Percentiles rank a stretch among this genome's conserved stretches.
Conservation (phyloP, 2,888 invertebrate genomes). For the Luffia ferchaultella region DNA sequence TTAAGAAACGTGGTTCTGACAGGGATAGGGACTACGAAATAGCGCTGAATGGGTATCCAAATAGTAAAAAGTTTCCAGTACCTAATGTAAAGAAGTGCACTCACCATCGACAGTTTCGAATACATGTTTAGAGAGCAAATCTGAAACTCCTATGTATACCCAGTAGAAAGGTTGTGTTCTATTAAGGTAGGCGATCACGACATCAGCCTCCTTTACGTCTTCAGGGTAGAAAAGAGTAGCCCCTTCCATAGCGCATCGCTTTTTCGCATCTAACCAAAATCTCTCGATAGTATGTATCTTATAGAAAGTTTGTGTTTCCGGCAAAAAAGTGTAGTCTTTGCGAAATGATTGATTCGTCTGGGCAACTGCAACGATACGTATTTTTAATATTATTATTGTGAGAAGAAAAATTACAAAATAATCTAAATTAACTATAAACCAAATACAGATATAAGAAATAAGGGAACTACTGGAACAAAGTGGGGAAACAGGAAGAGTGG, state of each 20-base stretch:
- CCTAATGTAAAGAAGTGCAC: too few relatives aligned
- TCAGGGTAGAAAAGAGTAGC: constrained; percentile 18
- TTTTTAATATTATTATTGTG: too few relatives aligned
- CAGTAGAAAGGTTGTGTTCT: constrained; percentile 17
- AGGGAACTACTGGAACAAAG: too few relatives aligned
- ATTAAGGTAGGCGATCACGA: constrained; percentile 11
- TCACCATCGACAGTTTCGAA: constrained; percentile 32
- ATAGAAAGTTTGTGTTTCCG: constrained; percentile 14
- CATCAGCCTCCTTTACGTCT: constrained; percentile 10
- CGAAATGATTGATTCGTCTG: constrained; percentile 11
- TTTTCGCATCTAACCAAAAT: constrained; percentile 17
- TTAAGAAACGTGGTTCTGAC: constrained; percentile 18
- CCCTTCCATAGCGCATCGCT: constrained; percentile 16
- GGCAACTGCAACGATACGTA: too few relatives aligned
- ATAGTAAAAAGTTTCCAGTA: neutral
- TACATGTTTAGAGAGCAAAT: constrained; percentile 28
- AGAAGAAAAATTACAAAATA: too few relatives aligned
- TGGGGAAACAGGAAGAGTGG: too few relatives aligned
- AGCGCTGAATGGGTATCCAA: neutral
- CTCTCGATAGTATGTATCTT: constrained; percentile 17
- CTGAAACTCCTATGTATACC: constrained; percentile 32
- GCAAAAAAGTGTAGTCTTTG: constrained; percentile 17
- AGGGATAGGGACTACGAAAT: neutral
- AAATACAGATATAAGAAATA: too few relatives aligned
- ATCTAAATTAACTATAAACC: too few relatives aligned